A percentile compares a stretch with the other conserved stretches of the same genome.
Conservation (phyloP, 64 coral and sea anemone genomes). For the Exaiptasia diaphana region DNA sequence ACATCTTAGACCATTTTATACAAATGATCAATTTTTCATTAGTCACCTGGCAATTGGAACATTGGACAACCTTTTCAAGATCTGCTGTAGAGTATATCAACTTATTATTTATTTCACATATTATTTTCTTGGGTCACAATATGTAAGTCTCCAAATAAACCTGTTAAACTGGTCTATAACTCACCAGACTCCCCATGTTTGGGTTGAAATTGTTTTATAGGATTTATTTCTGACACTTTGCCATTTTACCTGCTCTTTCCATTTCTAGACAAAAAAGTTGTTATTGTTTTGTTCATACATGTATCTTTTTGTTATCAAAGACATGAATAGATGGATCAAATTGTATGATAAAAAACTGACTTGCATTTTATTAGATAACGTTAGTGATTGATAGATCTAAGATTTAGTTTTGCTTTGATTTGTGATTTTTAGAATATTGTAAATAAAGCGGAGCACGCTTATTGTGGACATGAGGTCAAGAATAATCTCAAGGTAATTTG, state of each 20-base stretch:
- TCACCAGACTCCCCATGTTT: too few species aligned
- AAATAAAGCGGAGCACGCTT: conserved; percentile 34
- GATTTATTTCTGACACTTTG: too few species aligned
- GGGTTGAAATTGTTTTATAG: too few species aligned
- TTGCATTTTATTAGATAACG: not conserved
- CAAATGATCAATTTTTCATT: too few species aligned
- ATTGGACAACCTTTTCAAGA: too few species aligned
- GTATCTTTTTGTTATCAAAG: not conserved
- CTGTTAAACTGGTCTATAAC: too few species aligned
- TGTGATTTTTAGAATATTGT: conserved; percentile 35
- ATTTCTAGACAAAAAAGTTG: not conserved
- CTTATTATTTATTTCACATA: too few species aligned
- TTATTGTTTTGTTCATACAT: not conserved
- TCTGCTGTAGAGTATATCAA: too few species aligned
- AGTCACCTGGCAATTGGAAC: too few species aligned
- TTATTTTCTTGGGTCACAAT: too few species aligned
- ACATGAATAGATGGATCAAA: not conserved
- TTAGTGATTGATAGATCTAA: not conserved
- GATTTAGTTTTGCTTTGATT: not conserved
- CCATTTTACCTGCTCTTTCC: not conserved
- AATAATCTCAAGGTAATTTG: conserved; percentile 39
- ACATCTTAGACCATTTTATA: too few species aligned
- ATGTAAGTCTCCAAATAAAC: too few species aligned
- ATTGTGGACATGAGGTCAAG: conserved; percentile 15
- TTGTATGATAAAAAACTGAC: not conserved